Conservation (phyloP, 2,113 vertebrate species). For the Prionailurus viverrinus region DNA sequence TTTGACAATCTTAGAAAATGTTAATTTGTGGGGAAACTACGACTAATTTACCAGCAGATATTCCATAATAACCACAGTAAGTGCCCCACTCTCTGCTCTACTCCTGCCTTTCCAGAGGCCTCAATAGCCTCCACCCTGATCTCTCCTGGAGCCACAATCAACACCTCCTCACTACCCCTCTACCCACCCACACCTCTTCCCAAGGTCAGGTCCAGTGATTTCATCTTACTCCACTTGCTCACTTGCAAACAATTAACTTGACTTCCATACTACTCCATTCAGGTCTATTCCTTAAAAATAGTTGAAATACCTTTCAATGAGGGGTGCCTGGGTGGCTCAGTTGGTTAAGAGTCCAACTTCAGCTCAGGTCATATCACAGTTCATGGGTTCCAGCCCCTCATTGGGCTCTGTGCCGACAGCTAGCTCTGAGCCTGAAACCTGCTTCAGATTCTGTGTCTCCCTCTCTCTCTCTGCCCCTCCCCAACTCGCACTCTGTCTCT, state of each 20-base stretch:
- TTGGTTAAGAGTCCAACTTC: too few relatives aligned
- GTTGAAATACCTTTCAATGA: neutral
- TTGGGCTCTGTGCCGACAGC: too few relatives aligned
- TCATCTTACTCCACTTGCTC: neutral
- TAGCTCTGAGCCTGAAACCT: too few relatives aligned
- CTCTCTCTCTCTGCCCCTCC: too few relatives aligned
- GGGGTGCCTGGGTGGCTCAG: too few relatives aligned
- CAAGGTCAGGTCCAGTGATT: neutral
- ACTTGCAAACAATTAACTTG: neutral
- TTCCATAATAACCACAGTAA: neutral
- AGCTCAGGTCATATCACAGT: too few relatives aligned
- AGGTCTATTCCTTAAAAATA: neutral
- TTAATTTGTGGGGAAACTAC: neutral
- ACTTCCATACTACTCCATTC: neutral
- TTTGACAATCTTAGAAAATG: constrained; percentile 16
- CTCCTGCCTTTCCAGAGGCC: neutral
- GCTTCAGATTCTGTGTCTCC: too few relatives aligned
- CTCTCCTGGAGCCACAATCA: neutral
- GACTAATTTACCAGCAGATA: constrained; percentile 3
- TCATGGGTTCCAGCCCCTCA: too few relatives aligned
- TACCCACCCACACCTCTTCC: neutral
- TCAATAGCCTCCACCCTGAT: neutral
- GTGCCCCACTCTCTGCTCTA: neutral
- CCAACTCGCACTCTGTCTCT: too few relatives aligned
- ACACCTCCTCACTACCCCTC: neutral